A percentile compares a stretch with the other conserved stretches of the same genome.
These are phyloP conservation scores for Pelodiscus sinensis DNA, from an alignment of 2,113 vertebrate species.

Conservation along the genomic window DNA sequence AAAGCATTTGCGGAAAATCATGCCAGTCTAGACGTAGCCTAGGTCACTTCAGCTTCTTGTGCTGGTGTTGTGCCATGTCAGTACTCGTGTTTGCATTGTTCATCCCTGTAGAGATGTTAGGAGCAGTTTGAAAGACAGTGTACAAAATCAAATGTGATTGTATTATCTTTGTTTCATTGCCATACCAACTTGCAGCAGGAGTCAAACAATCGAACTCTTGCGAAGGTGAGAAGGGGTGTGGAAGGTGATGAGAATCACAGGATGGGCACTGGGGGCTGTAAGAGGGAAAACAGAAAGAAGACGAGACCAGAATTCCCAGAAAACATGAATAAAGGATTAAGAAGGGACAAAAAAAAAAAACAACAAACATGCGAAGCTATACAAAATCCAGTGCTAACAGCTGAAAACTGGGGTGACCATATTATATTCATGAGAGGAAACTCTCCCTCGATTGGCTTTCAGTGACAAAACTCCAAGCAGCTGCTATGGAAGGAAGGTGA, in stretches of 20 bases:
- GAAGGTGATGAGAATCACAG: constrained; percentile 14
- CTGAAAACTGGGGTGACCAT: constrained; percentile 60
- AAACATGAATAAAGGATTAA: constrained; percentile 32
- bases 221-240: constrained; percentile 18
- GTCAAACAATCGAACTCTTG: background rate
- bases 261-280: constrained; percentile 14
- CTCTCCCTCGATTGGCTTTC: constrained; percentile 68
- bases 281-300: constrained; percentile 3
- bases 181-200: background rate
- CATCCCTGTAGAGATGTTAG: background rate
- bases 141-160: constrained; percentile 18
- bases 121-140: background rate
- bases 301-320: constrained; percentile 46
- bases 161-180: constrained; percentile 21
- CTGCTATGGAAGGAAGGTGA: constrained; percentile 77
- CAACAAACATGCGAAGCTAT: constrained; percentile 10
- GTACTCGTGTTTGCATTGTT: background rate
- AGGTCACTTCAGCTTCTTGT: background rate
- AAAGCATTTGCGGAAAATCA: no score
- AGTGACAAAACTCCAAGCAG: constrained; percentile 70
- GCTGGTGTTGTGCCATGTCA: background rate
- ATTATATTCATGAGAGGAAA: constrained; percentile 66
- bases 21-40: no score
- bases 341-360: constrained; percentile 58
- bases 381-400: constrained; percentile 73